Evolutionary conservation across 2,797 vertebrate species (phyloP).

Genomic region (Rachycentron canadum): DNA sequence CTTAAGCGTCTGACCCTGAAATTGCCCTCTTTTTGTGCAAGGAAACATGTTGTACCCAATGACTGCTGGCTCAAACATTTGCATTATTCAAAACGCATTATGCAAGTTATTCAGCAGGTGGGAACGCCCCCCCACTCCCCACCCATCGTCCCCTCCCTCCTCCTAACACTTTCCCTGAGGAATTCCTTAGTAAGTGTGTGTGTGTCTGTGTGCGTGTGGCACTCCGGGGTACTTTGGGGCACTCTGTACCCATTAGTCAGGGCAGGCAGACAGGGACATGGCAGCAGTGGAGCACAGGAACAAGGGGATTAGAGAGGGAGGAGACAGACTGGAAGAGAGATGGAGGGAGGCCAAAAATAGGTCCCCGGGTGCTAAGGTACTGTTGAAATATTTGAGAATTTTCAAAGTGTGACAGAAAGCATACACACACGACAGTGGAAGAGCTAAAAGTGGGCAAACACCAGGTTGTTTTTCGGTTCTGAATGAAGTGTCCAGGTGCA

Average conservation of each 20-base stretch:
- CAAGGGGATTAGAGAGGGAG: slow-evolving; percentile 16
- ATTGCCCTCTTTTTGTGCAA: slow-evolving; percentile 47
- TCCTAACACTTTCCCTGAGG: slow-evolving; percentile 27
- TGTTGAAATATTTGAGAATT: slow-evolving; percentile 35
- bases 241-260: slow-evolving; percentile 65
- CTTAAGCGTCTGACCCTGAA: slow-evolving; percentile 52
- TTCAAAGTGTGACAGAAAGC: slow-evolving; percentile 19
- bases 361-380: slow-evolving; percentile 15
- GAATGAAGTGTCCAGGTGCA: neutral
- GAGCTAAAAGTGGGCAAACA: slow-evolving; percentile 10
- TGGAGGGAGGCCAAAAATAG: slow-evolving; percentile 29
- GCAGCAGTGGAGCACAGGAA: slow-evolving; percentile 38
- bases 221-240: slow-evolving; percentile 50
- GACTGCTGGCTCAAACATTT: slow-evolving; percentile 48
- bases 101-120: slow-evolving; percentile 64
- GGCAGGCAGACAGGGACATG: slow-evolving; percentile 56
- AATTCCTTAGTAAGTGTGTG: slow-evolving; percentile 46
- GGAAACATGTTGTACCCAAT: slow-evolving; percentile 54
- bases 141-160: neutral
- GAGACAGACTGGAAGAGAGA: slow-evolving; percentile 14
- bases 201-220: slow-evolving; percentile 22
- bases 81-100: slow-evolving; percentile 70
- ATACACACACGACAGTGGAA: neutral
- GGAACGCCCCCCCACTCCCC: slow-evolving; percentile 1
- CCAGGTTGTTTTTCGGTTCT: slow-evolving; percentile 1